A percentile compares a stretch with the other conserved stretches of the same genome.
Evolutionary conservation across 2,888 invertebrate species (phyloP).

Genomic region (Lottia gigantea): DNA sequence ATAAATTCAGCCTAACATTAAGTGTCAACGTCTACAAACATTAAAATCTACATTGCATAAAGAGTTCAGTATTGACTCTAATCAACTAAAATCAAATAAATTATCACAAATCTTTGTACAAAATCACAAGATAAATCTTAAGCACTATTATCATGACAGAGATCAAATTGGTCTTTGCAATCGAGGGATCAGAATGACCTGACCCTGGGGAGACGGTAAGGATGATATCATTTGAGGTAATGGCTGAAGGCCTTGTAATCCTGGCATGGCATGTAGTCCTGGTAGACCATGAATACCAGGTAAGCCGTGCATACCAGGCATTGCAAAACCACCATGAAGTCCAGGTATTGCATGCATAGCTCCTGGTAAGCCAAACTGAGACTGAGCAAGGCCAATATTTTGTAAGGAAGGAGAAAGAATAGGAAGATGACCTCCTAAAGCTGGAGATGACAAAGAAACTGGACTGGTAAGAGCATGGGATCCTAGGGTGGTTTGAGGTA

Average conservation of each 20-base stretch:
- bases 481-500: slow-evolving; percentile 39
- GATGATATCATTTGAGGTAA: slow-evolving; percentile 32
- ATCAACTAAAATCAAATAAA: background rate
- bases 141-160: background rate
- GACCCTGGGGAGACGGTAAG: slow-evolving; percentile 37
- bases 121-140: slow-evolving; percentile 2
- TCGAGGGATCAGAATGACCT: slow-evolving; percentile 52
- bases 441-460: slow-evolving; percentile 38
- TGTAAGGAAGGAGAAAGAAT: slow-evolving; percentile 25
- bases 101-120: slow-evolving; percentile 2
- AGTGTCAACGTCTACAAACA: too few relatives aligned
- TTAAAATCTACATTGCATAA: too few relatives aligned
- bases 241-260: slow-evolving; percentile 20
- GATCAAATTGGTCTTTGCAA: slow-evolving; percentile 43
- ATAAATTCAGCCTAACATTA: too few relatives aligned
- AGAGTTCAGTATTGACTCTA: too few relatives aligned
- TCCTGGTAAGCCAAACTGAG: slow-evolving; percentile 1
- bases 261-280: background rate
- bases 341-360: slow-evolving; percentile 20
- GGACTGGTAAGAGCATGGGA: slow-evolving; percentile 27
- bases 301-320: slow-evolving; percentile 26
- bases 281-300: background rate
- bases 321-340: slow-evolving; percentile 22
- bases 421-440: slow-evolving; percentile 23
- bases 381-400: slow-evolving; percentile 27